phyloP scores from a whole-genome alignment of 2,113 vertebrate genomes.

The Polyodon spathula region DNA sequence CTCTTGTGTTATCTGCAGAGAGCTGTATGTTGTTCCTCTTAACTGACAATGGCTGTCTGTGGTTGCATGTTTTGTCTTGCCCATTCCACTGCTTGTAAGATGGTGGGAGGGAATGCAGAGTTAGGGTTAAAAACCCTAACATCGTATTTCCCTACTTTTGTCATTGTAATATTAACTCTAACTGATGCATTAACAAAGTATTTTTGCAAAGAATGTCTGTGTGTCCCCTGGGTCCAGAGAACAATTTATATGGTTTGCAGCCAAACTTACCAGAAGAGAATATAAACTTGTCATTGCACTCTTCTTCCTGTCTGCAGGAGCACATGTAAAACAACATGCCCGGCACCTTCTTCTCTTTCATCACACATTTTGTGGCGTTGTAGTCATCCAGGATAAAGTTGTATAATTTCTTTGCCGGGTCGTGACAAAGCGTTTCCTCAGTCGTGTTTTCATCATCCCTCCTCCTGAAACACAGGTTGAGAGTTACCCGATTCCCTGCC shows the following conservation, averaged over 20 bases:
- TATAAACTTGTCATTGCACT: slow-evolving; percentile 68
- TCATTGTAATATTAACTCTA: too few species aligned
- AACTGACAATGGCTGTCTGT: too few species aligned
- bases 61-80: too few species aligned
- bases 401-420: slow-evolving; percentile 52
- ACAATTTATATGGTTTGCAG: slow-evolving; percentile 39
- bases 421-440: slow-evolving; percentile 78
- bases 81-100: too few species aligned
- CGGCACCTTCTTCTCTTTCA: slow-evolving; percentile 66
- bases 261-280: slow-evolving; percentile 57
- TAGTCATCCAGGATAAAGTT: slow-evolving; percentile 65
- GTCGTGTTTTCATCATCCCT: slow-evolving; percentile 70
- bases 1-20: too few species aligned
- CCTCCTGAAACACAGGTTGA: slow-evolving; percentile 55
- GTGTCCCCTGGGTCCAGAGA: slow-evolving; percentile 14
- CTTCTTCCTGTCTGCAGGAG: slow-evolving; percentile 57
- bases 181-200: neutral
- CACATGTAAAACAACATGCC: slow-evolving; percentile 78
- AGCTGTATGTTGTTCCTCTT: too few species aligned
- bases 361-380: slow-evolving; percentile 61
- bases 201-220: too few species aligned
- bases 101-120: too few species aligned
- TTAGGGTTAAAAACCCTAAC: too few species aligned
- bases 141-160: too few species aligned
- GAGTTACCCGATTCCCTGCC: slow-evolving; percentile 19